Evolutionary conservation across 2,113 vertebrate species (phyloP).

Genomic region (Corvus moneduloides): DNA sequence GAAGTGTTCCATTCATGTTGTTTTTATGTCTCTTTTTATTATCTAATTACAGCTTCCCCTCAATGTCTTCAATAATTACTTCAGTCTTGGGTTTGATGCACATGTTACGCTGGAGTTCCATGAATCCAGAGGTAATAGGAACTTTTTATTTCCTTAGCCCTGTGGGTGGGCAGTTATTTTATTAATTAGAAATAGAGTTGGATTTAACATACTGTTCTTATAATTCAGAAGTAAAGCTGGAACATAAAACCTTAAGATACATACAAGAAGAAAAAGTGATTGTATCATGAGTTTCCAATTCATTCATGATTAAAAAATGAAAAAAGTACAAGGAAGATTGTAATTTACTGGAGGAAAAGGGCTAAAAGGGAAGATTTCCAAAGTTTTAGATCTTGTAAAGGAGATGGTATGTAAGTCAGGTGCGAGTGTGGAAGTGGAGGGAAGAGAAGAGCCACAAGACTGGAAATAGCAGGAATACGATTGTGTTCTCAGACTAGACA

Average conservation of each 20-base stretch:
- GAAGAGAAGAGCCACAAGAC: neutral
- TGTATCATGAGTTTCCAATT: neutral
- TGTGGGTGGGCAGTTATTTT: neutral
- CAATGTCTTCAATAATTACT: constrained; percentile 86
- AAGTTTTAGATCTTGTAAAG: neutral
- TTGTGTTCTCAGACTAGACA: neutral
- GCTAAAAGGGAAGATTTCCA: neutral
- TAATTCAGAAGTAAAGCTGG: neutral
- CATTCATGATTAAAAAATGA: neutral
- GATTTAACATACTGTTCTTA: neutral
- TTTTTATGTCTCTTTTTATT: neutral
- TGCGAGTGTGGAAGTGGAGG: neutral
- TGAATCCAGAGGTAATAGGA: constrained; percentile 80
- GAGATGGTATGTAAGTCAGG: neutral
- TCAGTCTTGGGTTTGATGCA: constrained; percentile 85
- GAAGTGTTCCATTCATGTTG: neutral
- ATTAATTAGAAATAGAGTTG: neutral
- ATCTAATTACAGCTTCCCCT: constrained; percentile 79
- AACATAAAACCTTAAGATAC: neutral
- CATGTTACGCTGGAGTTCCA: constrained; percentile 84
- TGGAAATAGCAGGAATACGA: neutral
- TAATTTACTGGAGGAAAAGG: neutral
- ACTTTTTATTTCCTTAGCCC: neutral
- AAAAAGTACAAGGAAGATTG: neutral
- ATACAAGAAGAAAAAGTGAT: neutral